Evolutionary conservation across 1,140 invertebrate species (phyloP).

Genomic region (Propsilocerus akamusi): DNA sequence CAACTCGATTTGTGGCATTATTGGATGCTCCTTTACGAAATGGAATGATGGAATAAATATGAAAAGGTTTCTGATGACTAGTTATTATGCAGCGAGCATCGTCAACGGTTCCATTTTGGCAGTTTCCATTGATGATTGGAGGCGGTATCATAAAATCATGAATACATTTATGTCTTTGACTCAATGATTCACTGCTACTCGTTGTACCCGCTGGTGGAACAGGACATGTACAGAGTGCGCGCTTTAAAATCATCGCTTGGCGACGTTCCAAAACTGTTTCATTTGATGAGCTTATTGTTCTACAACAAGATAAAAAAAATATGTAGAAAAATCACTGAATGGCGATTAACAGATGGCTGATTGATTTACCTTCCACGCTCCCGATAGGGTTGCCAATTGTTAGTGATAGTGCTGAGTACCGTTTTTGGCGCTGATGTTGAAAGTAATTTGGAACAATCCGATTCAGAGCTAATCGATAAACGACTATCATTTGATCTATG

Average conservation of each 20-base stretch:
- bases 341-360: conserved; percentile 3
- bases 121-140: neutral
- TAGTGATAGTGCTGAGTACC: conserved; percentile 20
- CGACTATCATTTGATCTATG: conserved; percentile 27
- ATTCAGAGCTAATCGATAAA: conserved; percentile 41
- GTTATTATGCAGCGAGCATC: conserved; percentile 5
- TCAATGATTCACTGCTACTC: neutral
- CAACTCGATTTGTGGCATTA: conserved; percentile 9
- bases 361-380: conserved; percentile 39
- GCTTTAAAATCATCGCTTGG: neutral
- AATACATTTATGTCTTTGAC: neutral
- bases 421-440: conserved; percentile 12
- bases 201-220: neutral
- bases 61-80: neutral
- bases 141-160: neutral
- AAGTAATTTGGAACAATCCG: conserved; percentile 37
- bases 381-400: conserved; percentile 24
- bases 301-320: neutral
- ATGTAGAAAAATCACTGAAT: conserved; percentile 1
- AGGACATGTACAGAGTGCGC: neutral
- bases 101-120: neutral
- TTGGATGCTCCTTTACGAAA: conserved; percentile 8
- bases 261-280: neutral
- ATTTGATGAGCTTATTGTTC: conserved; percentile 6
- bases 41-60: conserved; percentile 9